phyloP scores from a whole-genome alignment of 1,140 invertebrate genomes.

The Drosophila kikkawai region DNA sequence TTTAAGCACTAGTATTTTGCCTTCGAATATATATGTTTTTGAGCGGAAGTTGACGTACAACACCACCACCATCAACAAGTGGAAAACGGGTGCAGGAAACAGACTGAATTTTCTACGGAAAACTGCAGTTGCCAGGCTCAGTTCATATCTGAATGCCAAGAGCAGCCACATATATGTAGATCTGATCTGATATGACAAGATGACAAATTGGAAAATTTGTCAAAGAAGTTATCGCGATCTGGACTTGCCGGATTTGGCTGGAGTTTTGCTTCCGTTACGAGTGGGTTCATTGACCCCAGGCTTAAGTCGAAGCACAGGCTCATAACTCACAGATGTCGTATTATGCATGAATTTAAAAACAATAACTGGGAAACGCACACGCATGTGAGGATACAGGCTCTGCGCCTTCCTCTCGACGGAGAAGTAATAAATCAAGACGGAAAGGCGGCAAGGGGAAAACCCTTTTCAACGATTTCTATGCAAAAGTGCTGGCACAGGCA shows the following conservation, averaged over 20 bases:
- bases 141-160: constrained; percentile 61
- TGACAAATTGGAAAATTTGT: constrained; percentile 62
- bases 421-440: constrained; percentile 67
- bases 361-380: constrained; percentile 57
- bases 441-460: constrained; percentile 37
- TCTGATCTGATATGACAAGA: constrained; percentile 39
- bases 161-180: constrained; percentile 30
- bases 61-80: constrained; percentile 49
- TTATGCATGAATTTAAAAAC: constrained; percentile 70
- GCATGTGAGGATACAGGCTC: constrained; percentile 24
- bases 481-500: constrained; percentile 48
- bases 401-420: constrained; percentile 8
- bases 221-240: constrained; percentile 45
- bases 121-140: constrained; percentile 43
- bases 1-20: constrained; percentile 1
- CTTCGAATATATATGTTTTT: constrained; percentile 7
- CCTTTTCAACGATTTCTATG: constrained; percentile 65
- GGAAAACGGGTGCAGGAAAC: constrained; percentile 19
- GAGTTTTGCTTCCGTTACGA: constrained; percentile 8
- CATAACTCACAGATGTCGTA: constrained; percentile 75
- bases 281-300: constrained; percentile 51
- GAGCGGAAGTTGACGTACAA: constrained; percentile 62
- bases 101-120: constrained; percentile 38
- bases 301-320: constrained; percentile 29
- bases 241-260: constrained; percentile 1